These are phyloP conservation scores for Bombus consobrinus DNA, from an alignment of 1,140 invertebrate species.

Conservation along the genomic window DNA sequence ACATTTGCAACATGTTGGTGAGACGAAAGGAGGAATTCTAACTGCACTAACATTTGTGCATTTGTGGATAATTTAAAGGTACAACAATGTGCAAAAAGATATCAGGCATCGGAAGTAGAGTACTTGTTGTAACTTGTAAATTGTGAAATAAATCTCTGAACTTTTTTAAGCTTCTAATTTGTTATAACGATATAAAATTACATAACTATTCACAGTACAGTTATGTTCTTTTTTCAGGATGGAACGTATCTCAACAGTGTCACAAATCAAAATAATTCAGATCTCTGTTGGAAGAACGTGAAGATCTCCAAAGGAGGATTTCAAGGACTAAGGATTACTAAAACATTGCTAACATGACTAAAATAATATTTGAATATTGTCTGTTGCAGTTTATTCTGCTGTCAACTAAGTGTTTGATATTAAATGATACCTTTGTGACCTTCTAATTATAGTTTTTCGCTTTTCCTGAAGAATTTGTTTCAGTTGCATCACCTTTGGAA, in stretches of 20 bases:
- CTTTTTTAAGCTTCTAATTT: no score
- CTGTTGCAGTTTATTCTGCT: accelerated
- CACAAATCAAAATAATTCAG: neutral
- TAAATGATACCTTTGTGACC: no score
- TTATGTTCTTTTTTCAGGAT: neutral
- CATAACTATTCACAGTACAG: no score
- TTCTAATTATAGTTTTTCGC: neutral
- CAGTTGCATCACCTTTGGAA: neutral
- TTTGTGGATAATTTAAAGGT: neutral
- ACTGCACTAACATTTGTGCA: neutral
- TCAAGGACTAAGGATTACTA: neutral
- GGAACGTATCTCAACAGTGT: no score
- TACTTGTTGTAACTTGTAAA: neutral
- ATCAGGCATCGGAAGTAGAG: neutral
- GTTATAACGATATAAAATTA: no score
- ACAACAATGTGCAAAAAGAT: neutral
- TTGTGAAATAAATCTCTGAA: accelerated
- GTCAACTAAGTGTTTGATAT: accelerated
- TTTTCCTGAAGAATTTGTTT: no score
- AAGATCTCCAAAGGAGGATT: neutral
- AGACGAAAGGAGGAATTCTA: neutral
- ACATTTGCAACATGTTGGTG: neutral
- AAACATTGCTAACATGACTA: no score
- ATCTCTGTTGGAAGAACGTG: accelerated
- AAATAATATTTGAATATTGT: no score